phyloP scores from a whole-genome alignment of 2,113 vertebrate genomes.

The Varanus salvator region DNA sequence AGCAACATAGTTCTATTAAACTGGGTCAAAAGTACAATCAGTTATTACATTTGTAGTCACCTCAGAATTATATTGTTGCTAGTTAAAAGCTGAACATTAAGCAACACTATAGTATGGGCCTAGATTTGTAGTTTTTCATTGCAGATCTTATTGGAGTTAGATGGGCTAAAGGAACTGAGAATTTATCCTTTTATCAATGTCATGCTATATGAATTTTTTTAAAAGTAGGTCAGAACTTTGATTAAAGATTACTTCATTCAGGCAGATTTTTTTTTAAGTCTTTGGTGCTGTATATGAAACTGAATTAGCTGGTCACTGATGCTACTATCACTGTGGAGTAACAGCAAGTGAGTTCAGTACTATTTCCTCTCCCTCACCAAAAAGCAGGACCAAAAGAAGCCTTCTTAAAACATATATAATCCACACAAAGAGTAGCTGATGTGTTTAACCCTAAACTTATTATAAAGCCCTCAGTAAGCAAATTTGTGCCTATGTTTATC shows the following conservation, averaged over 20 bases:
- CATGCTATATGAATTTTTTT: neutral
- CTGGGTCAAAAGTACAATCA: conserved; percentile 41
- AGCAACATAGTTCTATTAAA: conserved; percentile 32
- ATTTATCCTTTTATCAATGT: neutral
- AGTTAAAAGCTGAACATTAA: conserved; percentile 12
- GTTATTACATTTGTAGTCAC: conserved; percentile 37
- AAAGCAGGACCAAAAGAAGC: neutral
- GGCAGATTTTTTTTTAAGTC: neutral
- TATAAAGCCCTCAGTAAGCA: neutral
- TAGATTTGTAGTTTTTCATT: conserved; percentile 32
- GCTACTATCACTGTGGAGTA: neutral
- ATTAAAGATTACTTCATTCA: neutral
- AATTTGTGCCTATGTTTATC: neutral
- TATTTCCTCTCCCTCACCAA: too few relatives aligned
- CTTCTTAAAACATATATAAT: neutral
- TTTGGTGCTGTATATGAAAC: neutral
- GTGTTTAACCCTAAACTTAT: neutral
- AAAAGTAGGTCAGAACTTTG: conserved; percentile 1
- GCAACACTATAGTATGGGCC: conserved; percentile 11
- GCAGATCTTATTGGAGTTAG: conserved; percentile 10
- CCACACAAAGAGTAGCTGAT: neutral
- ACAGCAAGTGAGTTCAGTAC: neutral
- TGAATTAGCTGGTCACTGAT: neutral
- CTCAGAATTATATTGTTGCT: conserved; percentile 29
- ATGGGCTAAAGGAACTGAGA: neutral